phyloP scores from a whole-genome alignment of 2,888 invertebrate genomes.

The Mayetiola destructor region DNA sequence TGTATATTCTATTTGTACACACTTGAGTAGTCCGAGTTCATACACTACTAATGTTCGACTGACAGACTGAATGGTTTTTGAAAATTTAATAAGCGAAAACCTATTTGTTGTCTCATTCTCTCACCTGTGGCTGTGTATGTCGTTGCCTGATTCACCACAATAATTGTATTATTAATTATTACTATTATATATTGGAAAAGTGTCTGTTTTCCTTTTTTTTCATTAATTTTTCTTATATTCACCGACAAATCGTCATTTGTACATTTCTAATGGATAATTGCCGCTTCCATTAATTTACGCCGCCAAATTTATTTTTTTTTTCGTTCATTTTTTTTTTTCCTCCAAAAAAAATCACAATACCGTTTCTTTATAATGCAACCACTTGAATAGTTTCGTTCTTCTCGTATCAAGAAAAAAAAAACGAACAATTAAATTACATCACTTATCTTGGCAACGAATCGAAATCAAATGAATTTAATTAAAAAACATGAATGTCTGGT shows the following conservation, averaged over 20 bases:
- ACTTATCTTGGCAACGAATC: not conserved
- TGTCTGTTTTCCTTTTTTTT: too few species aligned
- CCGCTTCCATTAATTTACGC: not conserved
- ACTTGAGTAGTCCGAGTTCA: slow-evolving; percentile 10
- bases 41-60: not conserved
- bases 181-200: too few species aligned
- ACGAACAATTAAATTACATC: slow-evolving; percentile 5
- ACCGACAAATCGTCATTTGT: too few species aligned
- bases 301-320: not conserved
- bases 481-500: not conserved
- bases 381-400: too few species aligned
- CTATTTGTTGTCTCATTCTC: slow-evolving; percentile 5
- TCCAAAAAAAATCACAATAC: not conserved
- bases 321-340: not conserved
- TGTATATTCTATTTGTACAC: not conserved
- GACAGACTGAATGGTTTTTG: not conserved
- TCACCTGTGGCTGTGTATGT: not conserved
- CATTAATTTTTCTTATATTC: not conserved
- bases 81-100: not conserved
- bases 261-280: too few species aligned
- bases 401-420: too few species aligned
- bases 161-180: slow-evolving; percentile 13
- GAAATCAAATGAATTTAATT: not conserved
- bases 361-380: too few species aligned
- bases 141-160: not conserved